Evolutionary conservation across 2,113 vertebrate genomes (phyloP).

Genomic region (Lamprotornis superbus): DNA sequence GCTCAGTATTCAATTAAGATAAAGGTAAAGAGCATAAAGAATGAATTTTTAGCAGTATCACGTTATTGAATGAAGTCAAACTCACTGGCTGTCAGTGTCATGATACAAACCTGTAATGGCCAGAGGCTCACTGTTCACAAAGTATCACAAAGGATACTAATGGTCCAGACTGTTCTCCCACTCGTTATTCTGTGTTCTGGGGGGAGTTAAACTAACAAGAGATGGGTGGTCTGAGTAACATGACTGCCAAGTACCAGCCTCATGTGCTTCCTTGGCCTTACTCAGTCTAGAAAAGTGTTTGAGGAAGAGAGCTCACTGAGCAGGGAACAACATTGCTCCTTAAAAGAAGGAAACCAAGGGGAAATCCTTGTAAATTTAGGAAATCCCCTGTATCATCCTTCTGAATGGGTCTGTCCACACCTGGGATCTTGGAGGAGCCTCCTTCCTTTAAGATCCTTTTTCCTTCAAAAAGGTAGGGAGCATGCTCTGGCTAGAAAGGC

Average conservation of each 20-base stretch:
- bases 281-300: not conserved
- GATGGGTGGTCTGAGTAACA: not conserved
- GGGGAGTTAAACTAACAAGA: constrained; percentile 2
- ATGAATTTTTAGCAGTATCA: not conserved
- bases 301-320: not conserved
- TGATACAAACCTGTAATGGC: not conserved
- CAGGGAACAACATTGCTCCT: not conserved
- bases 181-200: not conserved
- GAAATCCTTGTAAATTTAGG: not conserved
- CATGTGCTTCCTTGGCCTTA: not conserved
- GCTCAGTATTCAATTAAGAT: not conserved
- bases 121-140: not conserved
- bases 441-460: not conserved
- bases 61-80: not conserved
- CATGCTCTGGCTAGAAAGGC: not conserved
- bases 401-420: not conserved
- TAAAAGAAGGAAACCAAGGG: not conserved
- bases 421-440: not conserved
- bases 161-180: not conserved
- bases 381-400: not conserved
- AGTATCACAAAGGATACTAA: not conserved
- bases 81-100: not conserved
- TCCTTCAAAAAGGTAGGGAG: not conserved
- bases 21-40: not conserved
- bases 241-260: not conserved